Evolutionary conservation across 2,888 invertebrate genomes (phyloP), one percentile per base, ranked within the genome.

Genomic region (Lypha dubia): DNA sequence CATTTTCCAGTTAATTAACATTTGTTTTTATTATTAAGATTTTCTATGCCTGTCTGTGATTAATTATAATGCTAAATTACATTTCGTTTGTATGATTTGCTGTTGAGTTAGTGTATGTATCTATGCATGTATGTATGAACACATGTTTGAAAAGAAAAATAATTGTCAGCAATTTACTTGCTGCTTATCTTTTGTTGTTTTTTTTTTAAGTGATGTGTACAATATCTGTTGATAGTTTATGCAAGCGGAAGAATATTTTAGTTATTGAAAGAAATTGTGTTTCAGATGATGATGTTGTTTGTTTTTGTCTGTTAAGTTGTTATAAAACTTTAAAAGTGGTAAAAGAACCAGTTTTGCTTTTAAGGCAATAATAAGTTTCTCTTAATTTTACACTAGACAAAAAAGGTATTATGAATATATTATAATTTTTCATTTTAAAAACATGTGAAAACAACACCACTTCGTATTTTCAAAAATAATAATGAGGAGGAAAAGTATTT

Each of bases 211-310:
- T 67, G 73, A 24, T 17, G 62, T 28, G n/a, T n/a, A n/a, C n/a
- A n/a, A n/a, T 60, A 17, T 32, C 46, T 60, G 1, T 32, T 4
- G 46, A 6, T 70, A 28, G 24, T 58, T 65, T 58, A 46, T 22
- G 56, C 32, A 63, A 74, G 74, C 74, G 74, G 74, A 74, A 74
- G 74, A 63, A 74, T 63, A 74, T 44, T 53, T 32, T 11, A 65
- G n/a, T 1, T 44, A 32, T 46, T 22, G 41, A 11, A 28, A 53
- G 20, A 41, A 11, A 28, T 41, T 6, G 9, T 13, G 46, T 71
- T 28, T 11, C 28, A 49, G 20, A 4, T 38, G 35, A 3, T 17
- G 20, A 35, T 38, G 15, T 38, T 13, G n/a, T n/a, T n/a, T n/a
- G n/a, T n/a, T n/a, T n/a, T n/a, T n/a, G n/a, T n/a, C n/a, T n/a